Evolutionary conservation across 2,113 vertebrate genomes (phyloP), one percentile per base, ranked within the genome.

Genomic region (Sceloporus undulatus): DNA sequence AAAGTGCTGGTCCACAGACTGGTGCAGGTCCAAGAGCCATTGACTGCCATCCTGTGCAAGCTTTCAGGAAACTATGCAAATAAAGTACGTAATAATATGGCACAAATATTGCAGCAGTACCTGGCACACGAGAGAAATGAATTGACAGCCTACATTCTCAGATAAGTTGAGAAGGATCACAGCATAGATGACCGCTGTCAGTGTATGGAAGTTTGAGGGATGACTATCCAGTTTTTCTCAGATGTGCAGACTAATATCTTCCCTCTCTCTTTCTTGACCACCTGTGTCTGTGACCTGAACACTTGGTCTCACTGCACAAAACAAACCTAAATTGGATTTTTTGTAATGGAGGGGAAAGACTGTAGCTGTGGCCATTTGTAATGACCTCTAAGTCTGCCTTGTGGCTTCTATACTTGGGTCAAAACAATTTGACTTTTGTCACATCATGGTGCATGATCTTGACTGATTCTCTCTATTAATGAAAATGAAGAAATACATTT

Each of bases 261-360:
- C 90, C 92, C 59, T 62, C 59, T 4, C 59, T 0, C 18, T 62
- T 14, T 62, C 59, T 62, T 62, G 59, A 62, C 59, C 18, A 7
- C 25, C 48, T 13, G 54, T 92, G 66, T 93, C 79, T 68, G 87
- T 91, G 89, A 70, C 82, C 77, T 74, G 59, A 91, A 29, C 91
- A 91, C 82, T 94, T 92, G 88, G 68, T 71, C 90, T 93, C 75
- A 0, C 23, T 86, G 86, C 83, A 86, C 82, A 90, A 91, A 91
- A 82, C 71, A 91, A 80, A 38, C 65, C 73, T 88, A 79, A 83
- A 81, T 38, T 56, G 87, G 83, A 75, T 65, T 86, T 76, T 68
- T 42, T 70, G 25, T 70, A 29, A 29, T 27, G 68, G 19, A 23
- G 84, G 82, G 11, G 80, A 85, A 59, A 19, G 9, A 25, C 90